Conservation (phyloP, 2,113 vertebrate species). For the Hydropotes inermis region DNA sequence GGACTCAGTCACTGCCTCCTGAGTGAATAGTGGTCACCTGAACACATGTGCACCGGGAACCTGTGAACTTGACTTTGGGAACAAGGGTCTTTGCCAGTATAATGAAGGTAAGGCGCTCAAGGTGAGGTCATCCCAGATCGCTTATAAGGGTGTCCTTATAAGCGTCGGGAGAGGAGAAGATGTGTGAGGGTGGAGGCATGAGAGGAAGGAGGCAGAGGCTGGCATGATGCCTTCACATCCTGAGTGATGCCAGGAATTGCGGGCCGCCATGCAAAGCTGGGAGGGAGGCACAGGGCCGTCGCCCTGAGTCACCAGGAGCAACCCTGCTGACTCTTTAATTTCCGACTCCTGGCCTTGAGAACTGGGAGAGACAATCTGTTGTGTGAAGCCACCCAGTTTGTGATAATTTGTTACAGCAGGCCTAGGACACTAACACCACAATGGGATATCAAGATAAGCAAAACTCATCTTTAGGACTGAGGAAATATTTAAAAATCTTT, state of each 20-base stretch:
- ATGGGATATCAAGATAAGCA: not conserved
- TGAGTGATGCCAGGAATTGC: not conserved
- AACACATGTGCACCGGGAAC: not conserved
- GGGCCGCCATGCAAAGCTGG: not conserved
- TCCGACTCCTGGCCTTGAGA: not conserved
- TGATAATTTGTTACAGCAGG: not conserved
- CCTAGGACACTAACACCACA: not conserved
- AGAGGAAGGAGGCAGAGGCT: not conserved
- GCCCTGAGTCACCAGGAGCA: not conserved
- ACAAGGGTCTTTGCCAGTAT: not conserved
- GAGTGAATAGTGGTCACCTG: not conserved
- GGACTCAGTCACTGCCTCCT: not conserved
- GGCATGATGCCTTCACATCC: not conserved
- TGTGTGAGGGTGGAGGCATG: fast-evolving
- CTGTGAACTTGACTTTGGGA: not conserved
- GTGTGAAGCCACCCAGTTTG: not conserved
- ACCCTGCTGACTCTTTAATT: not conserved
- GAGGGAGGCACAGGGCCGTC: not conserved
- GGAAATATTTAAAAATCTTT: not conserved
- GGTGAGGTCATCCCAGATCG: not conserved
- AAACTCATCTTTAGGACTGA: not conserved
- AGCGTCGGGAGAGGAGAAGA: not conserved
- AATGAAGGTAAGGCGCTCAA: not conserved
- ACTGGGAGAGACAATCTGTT: not conserved
- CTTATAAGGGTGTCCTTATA: not conserved